These are phyloP conservation scores for Aphis craccivora DNA, from an alignment of 1,140 invertebrate genomes.

Conservation along the genomic window DNA sequence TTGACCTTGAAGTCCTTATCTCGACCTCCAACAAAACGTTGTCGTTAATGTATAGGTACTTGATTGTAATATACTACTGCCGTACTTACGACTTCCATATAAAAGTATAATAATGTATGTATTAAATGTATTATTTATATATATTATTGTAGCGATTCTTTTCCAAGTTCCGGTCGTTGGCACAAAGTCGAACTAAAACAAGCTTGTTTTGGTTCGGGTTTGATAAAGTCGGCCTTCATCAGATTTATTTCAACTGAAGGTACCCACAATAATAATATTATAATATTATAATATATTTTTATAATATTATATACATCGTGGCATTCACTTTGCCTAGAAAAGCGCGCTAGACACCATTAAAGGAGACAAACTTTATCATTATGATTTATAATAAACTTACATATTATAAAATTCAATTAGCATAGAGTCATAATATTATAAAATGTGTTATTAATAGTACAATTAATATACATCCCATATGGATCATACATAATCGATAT, in stretches of 20 bases:
- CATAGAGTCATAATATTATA: neutral
- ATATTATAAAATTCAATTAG: neutral
- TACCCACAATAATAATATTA: neutral
- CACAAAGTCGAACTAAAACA: neutral
- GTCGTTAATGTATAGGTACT: neutral
- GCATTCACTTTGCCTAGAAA: neutral
- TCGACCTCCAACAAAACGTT: neutral
- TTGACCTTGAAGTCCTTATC: neutral
- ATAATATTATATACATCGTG: neutral
- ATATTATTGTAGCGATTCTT: neutral
- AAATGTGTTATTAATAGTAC: neutral
- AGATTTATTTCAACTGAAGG: neutral
- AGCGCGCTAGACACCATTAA: neutral
- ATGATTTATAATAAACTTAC: neutral
- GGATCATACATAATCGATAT: neutral
- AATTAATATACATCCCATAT: neutral
- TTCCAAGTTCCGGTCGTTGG: neutral
- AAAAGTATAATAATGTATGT: neutral
- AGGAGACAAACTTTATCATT: neutral
- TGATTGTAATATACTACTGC: neutral
- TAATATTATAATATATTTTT: neutral
- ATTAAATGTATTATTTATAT: neutral
- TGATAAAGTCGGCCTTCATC: neutral
- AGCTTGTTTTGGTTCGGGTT: conserved; percentile 10
- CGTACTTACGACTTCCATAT: neutral